phyloP scores from a whole-genome alignment of 2,888 invertebrate genomes.

The Ornithoptera alexandrae region DNA sequence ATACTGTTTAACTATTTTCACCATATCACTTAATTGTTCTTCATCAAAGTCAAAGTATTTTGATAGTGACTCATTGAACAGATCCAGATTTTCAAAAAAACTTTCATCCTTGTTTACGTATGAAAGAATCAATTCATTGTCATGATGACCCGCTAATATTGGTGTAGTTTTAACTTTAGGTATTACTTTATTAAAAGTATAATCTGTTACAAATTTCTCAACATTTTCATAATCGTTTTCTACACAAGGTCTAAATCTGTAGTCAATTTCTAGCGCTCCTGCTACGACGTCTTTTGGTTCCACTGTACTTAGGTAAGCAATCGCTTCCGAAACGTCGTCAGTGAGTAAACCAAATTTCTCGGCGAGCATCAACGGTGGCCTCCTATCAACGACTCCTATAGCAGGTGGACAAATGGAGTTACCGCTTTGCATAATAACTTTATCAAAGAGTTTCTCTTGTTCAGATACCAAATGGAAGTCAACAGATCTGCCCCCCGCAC shows the following conservation, averaged over 20 bases:
- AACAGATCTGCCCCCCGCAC: conserved; percentile 51
- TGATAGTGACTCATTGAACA: conserved; percentile 34
- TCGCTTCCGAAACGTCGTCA: conserved; percentile 40
- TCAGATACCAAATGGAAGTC: conserved; percentile 51
- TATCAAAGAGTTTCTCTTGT: conserved; percentile 45
- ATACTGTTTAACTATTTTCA: conserved; percentile 36
- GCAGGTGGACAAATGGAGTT: conserved; percentile 41
- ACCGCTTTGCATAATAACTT: conserved; percentile 53
- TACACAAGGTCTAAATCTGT: conserved; percentile 48
- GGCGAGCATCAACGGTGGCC: conserved; percentile 46
- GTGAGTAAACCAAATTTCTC: conserved; percentile 42
- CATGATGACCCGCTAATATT: conserved; percentile 52
- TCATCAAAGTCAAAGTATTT: conserved; percentile 36
- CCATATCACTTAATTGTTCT: conserved; percentile 34
- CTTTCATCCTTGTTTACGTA: conserved; percentile 35
- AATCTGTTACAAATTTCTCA: conserved; percentile 45
- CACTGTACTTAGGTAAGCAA: conserved; percentile 40
- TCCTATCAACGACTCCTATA: conserved; percentile 40
- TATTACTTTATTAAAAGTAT: conserved; percentile 43
- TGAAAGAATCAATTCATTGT: conserved; percentile 41
- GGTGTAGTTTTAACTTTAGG: conserved; percentile 46
- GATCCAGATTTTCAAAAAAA: conserved; percentile 37
- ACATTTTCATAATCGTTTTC: conserved; percentile 49
- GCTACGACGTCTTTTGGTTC: conserved; percentile 42
- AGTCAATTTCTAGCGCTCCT: conserved; percentile 35